Evolutionary conservation across 2,888 invertebrate species (phyloP).

Genomic region (Chironomus tentans): DNA sequence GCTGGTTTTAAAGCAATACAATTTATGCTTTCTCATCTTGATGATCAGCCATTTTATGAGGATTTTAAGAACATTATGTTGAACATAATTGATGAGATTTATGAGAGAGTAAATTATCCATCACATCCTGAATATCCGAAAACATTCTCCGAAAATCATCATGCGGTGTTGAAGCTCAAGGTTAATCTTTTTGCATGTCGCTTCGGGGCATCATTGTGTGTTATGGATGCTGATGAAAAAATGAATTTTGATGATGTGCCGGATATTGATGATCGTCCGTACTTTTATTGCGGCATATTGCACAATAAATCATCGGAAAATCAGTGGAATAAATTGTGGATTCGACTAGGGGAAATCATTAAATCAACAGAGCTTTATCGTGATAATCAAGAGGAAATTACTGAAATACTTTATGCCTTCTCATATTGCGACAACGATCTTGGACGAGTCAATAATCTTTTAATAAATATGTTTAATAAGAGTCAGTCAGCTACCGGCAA

Average conservation of each 20-base stretch:
- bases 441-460: background rate
- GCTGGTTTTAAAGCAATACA: slow-evolving; percentile 2
- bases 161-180: background rate
- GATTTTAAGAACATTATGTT: background rate
- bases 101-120: background rate
- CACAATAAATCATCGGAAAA: background rate
- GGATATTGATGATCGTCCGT: background rate
- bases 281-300: slow-evolving; percentile 12
- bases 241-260: background rate
- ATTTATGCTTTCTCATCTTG: background rate
- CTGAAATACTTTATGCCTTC: slow-evolving; percentile 1
- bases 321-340: background rate
- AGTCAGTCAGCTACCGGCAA: background rate
- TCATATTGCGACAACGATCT: background rate
- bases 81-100: slow-evolving; percentile 5
- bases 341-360: background rate
- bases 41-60: slow-evolving; percentile 2
- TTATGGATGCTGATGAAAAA: background rate
- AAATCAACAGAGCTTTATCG: background rate
- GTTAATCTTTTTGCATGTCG: slow-evolving; percentile 19
- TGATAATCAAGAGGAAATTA: slow-evolving; percentile 18
- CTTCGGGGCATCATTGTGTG: background rate
- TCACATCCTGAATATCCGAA: background rate
- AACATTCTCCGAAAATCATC: background rate
- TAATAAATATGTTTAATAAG: background rate